Evolutionary conservation across 2,113 vertebrate genomes (phyloP).

Genomic region (Pithys albifrons): DNA sequence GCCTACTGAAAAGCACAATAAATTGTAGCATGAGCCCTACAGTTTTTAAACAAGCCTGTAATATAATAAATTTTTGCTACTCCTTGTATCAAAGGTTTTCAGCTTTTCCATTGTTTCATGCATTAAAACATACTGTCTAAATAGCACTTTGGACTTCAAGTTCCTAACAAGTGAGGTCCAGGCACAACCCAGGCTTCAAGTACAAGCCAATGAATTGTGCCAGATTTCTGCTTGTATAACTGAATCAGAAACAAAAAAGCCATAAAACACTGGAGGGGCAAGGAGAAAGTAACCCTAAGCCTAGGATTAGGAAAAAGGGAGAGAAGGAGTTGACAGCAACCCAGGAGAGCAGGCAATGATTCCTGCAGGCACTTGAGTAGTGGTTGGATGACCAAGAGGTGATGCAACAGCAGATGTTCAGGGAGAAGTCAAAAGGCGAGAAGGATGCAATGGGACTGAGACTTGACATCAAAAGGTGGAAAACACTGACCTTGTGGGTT

Average conservation of each 20-base stretch:
- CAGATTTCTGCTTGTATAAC: not conserved
- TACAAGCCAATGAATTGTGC: not conserved
- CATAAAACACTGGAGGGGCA: not conserved
- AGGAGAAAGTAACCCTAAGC: not conserved
- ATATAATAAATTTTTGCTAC: not conserved
- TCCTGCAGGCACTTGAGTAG: not conserved
- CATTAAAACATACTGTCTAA: not conserved
- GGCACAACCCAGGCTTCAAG: not conserved
- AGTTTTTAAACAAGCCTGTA: constrained; percentile 3
- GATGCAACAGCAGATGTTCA: not conserved
- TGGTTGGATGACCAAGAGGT: not conserved
- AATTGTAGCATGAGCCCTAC: not conserved
- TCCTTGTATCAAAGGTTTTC: not conserved
- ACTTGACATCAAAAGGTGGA: not conserved
- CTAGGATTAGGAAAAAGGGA: not conserved
- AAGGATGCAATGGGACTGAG: not conserved
- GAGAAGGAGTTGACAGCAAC: not conserved
- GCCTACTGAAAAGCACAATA: constrained; percentile 6
- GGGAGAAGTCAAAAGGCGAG: not conserved
- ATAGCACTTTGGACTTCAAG: not conserved
- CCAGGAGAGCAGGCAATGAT: not conserved
- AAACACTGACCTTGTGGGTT: not conserved
- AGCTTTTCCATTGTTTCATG: not conserved
- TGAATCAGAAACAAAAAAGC: not conserved
- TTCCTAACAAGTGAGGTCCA: not conserved